A percentile compares a stretch with the other conserved stretches of the same genome.
Conservation (phyloP, 2,113 vertebrate genomes). For the Synchiropus splendidus region DNA sequence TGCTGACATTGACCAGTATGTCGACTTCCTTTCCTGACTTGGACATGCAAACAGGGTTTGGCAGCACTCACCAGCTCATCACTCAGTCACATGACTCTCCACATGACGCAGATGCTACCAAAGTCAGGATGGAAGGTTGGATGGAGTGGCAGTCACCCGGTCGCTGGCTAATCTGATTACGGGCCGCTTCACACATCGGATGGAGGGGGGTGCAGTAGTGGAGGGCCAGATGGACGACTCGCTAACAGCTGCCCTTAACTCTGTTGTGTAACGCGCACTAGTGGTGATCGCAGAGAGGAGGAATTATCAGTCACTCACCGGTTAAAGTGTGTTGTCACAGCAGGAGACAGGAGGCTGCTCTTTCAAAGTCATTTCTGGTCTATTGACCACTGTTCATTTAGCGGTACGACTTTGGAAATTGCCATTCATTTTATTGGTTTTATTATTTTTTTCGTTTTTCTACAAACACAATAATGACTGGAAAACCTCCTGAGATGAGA, state of each 20-base stretch:
- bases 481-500: too few relatives aligned
- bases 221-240: conserved; percentile 37
- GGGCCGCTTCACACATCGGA: conserved; percentile 33
- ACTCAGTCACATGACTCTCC: conserved; percentile 37
- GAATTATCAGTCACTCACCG: too few relatives aligned
- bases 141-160: conserved; percentile 30
- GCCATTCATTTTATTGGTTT: too few relatives aligned
- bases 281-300: conserved; percentile 16
- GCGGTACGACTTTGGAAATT: too few relatives aligned
- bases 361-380: too few relatives aligned
- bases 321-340: too few relatives aligned
- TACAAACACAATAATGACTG: too few relatives aligned
- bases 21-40: background rate
- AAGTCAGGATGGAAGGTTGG: conserved; percentile 22
- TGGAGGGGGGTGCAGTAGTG: conserved; percentile 21
- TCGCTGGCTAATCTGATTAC: conserved; percentile 57
- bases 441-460: too few relatives aligned
- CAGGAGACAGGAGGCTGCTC: too few relatives aligned
- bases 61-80: conserved; percentile 28
- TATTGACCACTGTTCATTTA: too few relatives aligned
- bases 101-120: conserved; percentile 45
- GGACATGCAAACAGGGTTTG: conserved; percentile 1
- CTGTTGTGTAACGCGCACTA: conserved; percentile 43
- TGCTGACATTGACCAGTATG: too few relatives aligned
- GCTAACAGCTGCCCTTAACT: conserved; percentile 45